Conservation (phyloP, 2,797 vertebrate genomes). For the Benthosema pterotum region DNA sequence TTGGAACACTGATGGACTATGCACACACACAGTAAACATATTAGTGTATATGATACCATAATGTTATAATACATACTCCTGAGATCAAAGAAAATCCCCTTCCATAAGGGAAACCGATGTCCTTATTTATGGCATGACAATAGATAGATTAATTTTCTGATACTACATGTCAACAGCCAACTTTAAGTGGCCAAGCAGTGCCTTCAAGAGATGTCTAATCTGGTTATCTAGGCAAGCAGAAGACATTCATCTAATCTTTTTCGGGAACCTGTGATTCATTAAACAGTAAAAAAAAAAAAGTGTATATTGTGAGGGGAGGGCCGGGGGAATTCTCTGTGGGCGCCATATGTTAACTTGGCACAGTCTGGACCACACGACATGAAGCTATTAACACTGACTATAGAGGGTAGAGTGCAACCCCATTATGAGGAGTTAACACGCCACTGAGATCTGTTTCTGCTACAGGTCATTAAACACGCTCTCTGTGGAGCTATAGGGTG, state of each 20-base stretch:
- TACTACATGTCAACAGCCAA: no score
- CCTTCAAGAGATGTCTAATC: not conserved
- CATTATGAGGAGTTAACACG: not conserved
- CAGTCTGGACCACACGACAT: slow-evolving; percentile 22
- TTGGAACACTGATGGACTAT: not conserved
- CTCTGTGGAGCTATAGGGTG: no score
- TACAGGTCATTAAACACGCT: slow-evolving; percentile 8
- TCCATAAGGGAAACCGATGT: no score
- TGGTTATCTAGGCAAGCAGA: not conserved
- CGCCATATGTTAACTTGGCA: slow-evolving; percentile 21
- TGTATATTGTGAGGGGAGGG: not conserved
- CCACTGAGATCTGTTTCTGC: not conserved
- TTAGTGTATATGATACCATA: no score
- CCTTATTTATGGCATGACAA: no score
- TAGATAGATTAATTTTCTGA: no score
- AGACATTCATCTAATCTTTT: slow-evolving; percentile 7
- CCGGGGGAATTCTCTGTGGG: not conserved
- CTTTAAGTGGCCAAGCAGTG: no score
- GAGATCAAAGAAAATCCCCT: no score
- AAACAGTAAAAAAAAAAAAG: no score
- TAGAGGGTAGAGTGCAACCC: not conserved
- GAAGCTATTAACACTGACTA: slow-evolving; percentile 19
- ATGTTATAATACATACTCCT: no score
- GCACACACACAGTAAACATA: no score
- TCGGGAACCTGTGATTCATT: slow-evolving; percentile 1